A percentile compares a stretch with the other conserved stretches of the same genome.
Evolutionary conservation across 2,797 vertebrate species (phyloP).

Genomic region (Salmo trutta): DNA sequence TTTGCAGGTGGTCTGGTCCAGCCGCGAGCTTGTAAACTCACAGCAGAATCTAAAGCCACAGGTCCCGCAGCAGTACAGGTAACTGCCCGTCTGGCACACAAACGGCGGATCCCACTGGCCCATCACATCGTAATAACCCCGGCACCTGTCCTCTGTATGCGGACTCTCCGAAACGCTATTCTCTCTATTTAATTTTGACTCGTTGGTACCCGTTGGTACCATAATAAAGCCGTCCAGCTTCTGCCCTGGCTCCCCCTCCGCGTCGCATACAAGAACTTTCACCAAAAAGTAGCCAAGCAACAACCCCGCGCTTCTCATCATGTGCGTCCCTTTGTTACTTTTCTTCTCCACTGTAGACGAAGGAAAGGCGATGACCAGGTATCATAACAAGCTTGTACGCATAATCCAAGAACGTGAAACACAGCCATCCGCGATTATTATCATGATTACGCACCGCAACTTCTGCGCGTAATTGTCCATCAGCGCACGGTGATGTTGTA

Average conservation of each 20-base stretch:
- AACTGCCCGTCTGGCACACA: constrained; percentile 92
- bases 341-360: constrained; percentile 26
- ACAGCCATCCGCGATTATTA: constrained; percentile 51
- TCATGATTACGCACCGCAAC: constrained; percentile 49
- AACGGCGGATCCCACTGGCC: constrained; percentile 98
- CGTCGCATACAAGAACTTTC: constrained; percentile 87
- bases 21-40: constrained; percentile 87
- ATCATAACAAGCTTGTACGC: constrained; percentile 54
- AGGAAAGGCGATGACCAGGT: constrained; percentile 20
- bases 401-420: constrained; percentile 33
- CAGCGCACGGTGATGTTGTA: constrained; percentile 4
- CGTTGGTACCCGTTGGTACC: constrained; percentile 79
- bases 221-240: constrained; percentile 81
- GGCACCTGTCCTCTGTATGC: constrained; percentile 88
- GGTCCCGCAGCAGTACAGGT: constrained; percentile 98
- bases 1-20: constrained; percentile 95
- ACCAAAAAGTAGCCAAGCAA: constrained; percentile 87
- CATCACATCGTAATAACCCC: constrained; percentile 98
- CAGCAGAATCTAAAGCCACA: constrained; percentile 99
- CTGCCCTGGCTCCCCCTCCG: constrained; percentile 84
- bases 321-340: constrained; percentile 34
- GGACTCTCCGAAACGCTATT: constrained; percentile 79
- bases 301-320: constrained; percentile 66
- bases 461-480: constrained; percentile 54
- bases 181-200: constrained; percentile 77